Evolutionary conservation across 1,140 invertebrate genomes (phyloP), one percentile per base, ranked within the genome.

Genomic region (Episyrphus balteatus): DNA sequence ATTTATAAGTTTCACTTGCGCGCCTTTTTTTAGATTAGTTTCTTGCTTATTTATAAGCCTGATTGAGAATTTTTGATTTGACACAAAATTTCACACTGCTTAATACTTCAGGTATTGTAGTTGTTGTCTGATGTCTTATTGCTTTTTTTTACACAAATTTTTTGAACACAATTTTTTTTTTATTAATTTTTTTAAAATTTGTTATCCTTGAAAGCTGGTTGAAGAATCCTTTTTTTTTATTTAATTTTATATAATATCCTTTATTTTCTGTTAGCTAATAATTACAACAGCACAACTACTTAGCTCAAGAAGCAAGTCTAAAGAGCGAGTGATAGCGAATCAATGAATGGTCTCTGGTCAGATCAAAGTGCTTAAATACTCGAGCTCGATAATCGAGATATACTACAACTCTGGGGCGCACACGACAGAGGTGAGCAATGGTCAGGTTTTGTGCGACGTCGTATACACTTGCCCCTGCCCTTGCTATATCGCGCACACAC

Each of bases 291-390:
- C 34, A 38, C 32, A 42, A 49, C 26, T 52, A 19, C 43, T 45
- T 43, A 50, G 46, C 44, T 50, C 49, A 57, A 52, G 50, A 51
- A 56, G 58, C 61, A 66, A 66, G 63, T 66, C 64, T 66, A 59
- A 61, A 62, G 59, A 61, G 60, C 64, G 63, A 55, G 58, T 64
- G 65, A 62, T 66, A 68, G 64, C 64, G 61, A 68, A 66, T 61
- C 65, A 68, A 68, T 68, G 65, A 57, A 62, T 66, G 56, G 59
- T 55, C 51, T 53, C 47, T 56, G 56, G 53, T 49, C 58, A 51
- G 58, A 48, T 51, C 51, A 61, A 54, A 53, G 47, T 56, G 55
- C 55, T 68, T 68, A 68, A 67, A 68, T 68, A 68, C 65, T 56
- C 58, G 46, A 13, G 17, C 12, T 17, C 39, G 39, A 15, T 36